Evolutionary conservation across 1,140 invertebrate genomes (phyloP).

Genomic region (Tribolium castaneum): DNA sequence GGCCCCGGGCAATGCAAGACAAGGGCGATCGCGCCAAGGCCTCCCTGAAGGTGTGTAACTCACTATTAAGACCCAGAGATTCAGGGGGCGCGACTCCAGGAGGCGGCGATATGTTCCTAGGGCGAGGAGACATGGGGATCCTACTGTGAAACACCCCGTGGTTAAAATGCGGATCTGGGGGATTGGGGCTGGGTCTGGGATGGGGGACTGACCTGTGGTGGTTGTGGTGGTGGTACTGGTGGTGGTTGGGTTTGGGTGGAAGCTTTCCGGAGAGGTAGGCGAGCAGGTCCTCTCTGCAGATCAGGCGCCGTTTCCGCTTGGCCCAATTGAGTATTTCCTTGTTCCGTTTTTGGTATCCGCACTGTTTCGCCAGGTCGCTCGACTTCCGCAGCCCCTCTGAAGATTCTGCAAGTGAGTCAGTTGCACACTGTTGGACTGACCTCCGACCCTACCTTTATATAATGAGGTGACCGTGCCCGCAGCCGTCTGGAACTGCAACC

Average conservation of each 20-base stretch:
- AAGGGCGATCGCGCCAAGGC: conserved; percentile 74
- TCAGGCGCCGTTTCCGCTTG: conserved; percentile 76
- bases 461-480: conserved; percentile 82
- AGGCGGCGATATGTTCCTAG: conserved; percentile 68
- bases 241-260: conserved; percentile 65
- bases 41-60: conserved; percentile 81
- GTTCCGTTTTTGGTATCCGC: conserved; percentile 79
- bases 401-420: conserved; percentile 71
- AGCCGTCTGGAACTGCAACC: conserved; percentile 85
- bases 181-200: not conserved
- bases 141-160: not conserved
- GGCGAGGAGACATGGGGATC: conserved; percentile 65
- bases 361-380: conserved; percentile 77
- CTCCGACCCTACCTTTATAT: conserved; percentile 77
- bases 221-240: conserved; percentile 56
- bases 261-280: conserved; percentile 82
- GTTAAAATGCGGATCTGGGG: not conserved
- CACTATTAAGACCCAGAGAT: conserved; percentile 65
- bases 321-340: conserved; percentile 84
- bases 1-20: conserved; percentile 63
- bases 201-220: conserved; percentile 45
- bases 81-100: conserved; percentile 64
- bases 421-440: not conserved
- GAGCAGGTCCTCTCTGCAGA: conserved; percentile 81
- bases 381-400: conserved; percentile 77